Conservation (phyloP, 2,113 vertebrate genomes). For the Zosterops japonicus region DNA sequence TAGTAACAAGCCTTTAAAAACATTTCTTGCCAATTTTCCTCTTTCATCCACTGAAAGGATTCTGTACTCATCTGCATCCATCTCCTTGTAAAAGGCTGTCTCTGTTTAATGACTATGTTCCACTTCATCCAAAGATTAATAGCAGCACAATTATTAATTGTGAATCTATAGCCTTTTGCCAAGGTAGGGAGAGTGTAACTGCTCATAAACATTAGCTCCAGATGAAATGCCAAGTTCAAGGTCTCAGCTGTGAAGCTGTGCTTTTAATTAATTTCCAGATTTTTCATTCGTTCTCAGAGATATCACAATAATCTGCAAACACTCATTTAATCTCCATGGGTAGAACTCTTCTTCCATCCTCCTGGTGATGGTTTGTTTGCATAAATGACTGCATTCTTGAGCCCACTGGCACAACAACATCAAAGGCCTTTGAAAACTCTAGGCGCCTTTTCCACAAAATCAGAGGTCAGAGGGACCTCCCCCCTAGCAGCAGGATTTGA, state of each 20-base stretch:
- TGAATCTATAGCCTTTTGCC: slow-evolving; percentile 5
- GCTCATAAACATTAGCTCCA: slow-evolving; percentile 18
- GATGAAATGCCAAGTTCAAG: background rate
- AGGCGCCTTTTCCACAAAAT: background rate
- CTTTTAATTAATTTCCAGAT: slow-evolving; percentile 55
- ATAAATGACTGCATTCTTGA: background rate
- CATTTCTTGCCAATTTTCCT: background rate
- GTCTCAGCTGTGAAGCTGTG: slow-evolving; percentile 45
- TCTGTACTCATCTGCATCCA: background rate
- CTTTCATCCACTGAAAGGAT: background rate
- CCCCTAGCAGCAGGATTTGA: background rate
- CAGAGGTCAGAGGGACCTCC: background rate
- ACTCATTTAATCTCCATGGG: background rate
- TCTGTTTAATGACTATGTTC: background rate
- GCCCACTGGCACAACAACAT: rapidly evolving
- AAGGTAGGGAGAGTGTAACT: background rate
- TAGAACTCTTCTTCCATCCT: background rate
- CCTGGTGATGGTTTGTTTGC: background rate
- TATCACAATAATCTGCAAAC: slow-evolving; percentile 9
- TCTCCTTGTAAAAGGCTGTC: background rate
- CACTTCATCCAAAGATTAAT: slow-evolving; percentile 34
- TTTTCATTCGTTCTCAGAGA: background rate
- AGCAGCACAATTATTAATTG: slow-evolving; percentile 20
- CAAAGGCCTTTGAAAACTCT: background rate
- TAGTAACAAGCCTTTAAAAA: background rate